Conservation (phyloP, 2,113 vertebrate species). For the Nerophis ophidion region DNA sequence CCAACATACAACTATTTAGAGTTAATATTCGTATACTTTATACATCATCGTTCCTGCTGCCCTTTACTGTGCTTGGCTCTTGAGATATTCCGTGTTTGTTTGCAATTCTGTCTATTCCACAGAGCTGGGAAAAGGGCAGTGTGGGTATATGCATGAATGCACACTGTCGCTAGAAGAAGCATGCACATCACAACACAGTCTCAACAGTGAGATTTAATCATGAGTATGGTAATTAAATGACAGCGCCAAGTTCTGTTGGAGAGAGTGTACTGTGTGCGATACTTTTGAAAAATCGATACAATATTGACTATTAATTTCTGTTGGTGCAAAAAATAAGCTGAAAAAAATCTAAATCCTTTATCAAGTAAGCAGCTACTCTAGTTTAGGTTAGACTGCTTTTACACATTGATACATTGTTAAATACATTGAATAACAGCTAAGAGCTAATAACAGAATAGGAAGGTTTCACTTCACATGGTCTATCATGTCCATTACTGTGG, state of each 20-base stretch:
- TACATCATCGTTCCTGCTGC: background rate
- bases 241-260: conserved; percentile 8
- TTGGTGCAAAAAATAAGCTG: conserved; percentile 21
- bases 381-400: conserved; percentile 6
- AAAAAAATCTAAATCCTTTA: conserved; percentile 17
- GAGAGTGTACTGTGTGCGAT: background rate
- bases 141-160: conserved; percentile 1
- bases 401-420: conserved; percentile 48
- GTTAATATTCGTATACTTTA: background rate
- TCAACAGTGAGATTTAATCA: conserved; percentile 16
- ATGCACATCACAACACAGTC: conserved; percentile 15
- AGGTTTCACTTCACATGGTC: conserved; percentile 21
- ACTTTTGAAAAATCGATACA: background rate
- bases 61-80: conserved; percentile 31
- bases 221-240: conserved; percentile 20
- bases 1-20: no score
- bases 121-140: conserved; percentile 41
- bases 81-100: conserved; percentile 28
- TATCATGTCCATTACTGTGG: conserved; percentile 32
- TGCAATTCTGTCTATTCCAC: conserved; percentile 13
- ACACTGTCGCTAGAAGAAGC: background rate
- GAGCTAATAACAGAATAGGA: conserved; percentile 8
- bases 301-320: background rate
- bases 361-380: conserved; percentile 6
- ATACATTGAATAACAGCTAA: conserved; percentile 31